A percentile compares a stretch with the other conserved stretches of the same genome.
Conservation (phyloP, 2,888 invertebrate genomes). For the Stenchaetothrips biformis region DNA sequence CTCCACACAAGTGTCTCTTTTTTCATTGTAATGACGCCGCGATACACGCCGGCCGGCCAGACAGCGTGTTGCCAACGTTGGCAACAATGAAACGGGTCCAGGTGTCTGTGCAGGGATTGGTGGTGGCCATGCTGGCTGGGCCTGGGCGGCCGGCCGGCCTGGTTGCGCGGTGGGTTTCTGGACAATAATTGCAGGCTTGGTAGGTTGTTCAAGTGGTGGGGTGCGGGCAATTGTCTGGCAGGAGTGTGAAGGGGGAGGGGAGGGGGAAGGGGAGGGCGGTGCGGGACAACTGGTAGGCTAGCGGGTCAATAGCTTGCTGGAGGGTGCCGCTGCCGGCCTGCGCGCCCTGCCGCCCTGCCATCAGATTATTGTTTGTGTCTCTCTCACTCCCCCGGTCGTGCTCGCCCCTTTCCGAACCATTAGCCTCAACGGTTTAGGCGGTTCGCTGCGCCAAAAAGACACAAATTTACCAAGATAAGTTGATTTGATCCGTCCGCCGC, state of each 20-base stretch:
- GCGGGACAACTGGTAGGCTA: slow-evolving; percentile 3
- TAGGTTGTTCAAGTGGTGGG: slow-evolving; percentile 24
- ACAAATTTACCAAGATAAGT: slow-evolving; percentile 2
- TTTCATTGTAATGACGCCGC: no score
- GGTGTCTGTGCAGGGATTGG: neutral
- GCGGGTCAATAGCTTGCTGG: slow-evolving; percentile 26
- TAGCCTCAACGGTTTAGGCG: neutral
- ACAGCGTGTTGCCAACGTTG: neutral
- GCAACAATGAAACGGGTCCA: neutral
- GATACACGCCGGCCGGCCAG: no score
- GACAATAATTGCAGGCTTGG: slow-evolving; percentile 23
- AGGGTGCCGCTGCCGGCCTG: neutral
- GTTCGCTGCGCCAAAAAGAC: neutral
- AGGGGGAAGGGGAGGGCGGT: neutral
- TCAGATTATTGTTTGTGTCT: slow-evolving; percentile 31
- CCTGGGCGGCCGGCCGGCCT: no score
- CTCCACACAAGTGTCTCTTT: no score
- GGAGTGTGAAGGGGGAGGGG: neutral
- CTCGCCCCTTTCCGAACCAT: slow-evolving; percentile 5
- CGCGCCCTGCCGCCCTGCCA: slow-evolving; percentile 5
- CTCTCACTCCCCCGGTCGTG: neutral
- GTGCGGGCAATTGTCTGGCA: slow-evolving; percentile 17
- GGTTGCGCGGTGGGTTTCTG: neutral
- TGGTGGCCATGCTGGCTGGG: neutral
- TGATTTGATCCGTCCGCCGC: neutral